Evolutionary conservation across 2,113 vertebrate species (phyloP).

Genomic region (Dromaius novaehollandiae): DNA sequence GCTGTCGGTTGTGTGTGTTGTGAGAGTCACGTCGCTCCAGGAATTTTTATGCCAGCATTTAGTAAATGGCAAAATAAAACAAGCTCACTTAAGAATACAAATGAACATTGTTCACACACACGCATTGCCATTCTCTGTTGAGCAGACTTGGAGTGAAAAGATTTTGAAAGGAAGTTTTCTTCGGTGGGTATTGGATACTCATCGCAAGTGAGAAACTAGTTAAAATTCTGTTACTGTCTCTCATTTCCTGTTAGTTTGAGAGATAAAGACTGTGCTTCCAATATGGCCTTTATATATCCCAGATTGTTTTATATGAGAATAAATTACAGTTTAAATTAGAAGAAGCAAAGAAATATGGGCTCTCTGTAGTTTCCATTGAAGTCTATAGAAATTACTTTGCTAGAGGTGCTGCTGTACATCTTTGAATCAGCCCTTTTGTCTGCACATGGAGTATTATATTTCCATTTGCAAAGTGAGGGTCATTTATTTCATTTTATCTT

Average conservation of each 20-base stretch:
- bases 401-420: neutral
- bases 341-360: neutral
- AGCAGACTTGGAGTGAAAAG: neutral
- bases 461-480: neutral
- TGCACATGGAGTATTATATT: conserved; percentile 24
- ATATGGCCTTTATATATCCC: conserved; percentile 37
- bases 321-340: conserved; percentile 4
- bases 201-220: conserved; percentile 25
- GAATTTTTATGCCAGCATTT: conserved; percentile 38
- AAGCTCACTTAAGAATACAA: conserved; percentile 14
- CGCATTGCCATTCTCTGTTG: neutral
- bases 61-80: conserved; percentile 41
- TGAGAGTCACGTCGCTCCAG: conserved; percentile 40
- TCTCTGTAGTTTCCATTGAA: neutral
- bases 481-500: neutral
- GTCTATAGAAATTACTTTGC: neutral
- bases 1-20: conserved; percentile 19
- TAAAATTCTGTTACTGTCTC: conserved; percentile 29
- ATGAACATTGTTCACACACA: conserved; percentile 11
- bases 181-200: neutral
- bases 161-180: conserved; percentile 6
- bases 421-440: neutral
- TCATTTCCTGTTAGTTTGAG: conserved; percentile 48
- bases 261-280: conserved; percentile 18
- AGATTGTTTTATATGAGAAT: conserved; percentile 20